A percentile compares a stretch with the other conserved stretches of the same genome.
phyloP scores from a whole-genome alignment of 2,797 vertebrate genomes.

The Linurgus olivaceus region DNA sequence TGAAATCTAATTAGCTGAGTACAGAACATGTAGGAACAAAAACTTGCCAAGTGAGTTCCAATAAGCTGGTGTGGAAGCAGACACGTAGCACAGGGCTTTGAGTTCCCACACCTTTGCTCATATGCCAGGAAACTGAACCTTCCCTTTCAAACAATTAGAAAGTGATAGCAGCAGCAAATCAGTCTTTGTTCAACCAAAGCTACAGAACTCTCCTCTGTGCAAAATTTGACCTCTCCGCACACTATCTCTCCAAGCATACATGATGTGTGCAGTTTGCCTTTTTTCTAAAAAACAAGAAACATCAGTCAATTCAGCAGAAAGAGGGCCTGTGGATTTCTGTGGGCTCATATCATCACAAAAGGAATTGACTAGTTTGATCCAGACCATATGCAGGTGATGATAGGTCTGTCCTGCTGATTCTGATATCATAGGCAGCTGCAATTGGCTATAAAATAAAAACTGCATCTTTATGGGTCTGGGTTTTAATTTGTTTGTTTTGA shows the following conservation, averaged over 20 bases:
- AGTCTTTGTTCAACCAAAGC: background rate
- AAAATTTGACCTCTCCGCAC: background rate
- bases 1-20: background rate
- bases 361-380: slow-evolving; percentile 31
- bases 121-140: background rate
- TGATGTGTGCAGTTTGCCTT: background rate
- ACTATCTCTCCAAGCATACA: background rate
- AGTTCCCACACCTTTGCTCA: background rate
- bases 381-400: slow-evolving; percentile 6
- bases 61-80: background rate
- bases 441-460: slow-evolving; percentile 5
- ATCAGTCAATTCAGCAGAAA: slow-evolving; percentile 35
- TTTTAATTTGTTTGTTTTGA: background rate
- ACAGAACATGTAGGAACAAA: background rate
- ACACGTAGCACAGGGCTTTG: background rate
- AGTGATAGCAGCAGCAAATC: background rate
- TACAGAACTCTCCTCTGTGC: background rate
- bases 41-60: background rate
- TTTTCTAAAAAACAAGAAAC: slow-evolving; percentile 30
- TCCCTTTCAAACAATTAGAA: background rate
- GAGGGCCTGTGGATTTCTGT: background rate
- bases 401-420: background rate
- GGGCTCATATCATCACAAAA: slow-evolving; percentile 15
- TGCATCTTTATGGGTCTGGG: background rate
- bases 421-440: background rate